Conservation (phyloP, 2,797 vertebrate genomes). For the Fundulus diaphanus region DNA sequence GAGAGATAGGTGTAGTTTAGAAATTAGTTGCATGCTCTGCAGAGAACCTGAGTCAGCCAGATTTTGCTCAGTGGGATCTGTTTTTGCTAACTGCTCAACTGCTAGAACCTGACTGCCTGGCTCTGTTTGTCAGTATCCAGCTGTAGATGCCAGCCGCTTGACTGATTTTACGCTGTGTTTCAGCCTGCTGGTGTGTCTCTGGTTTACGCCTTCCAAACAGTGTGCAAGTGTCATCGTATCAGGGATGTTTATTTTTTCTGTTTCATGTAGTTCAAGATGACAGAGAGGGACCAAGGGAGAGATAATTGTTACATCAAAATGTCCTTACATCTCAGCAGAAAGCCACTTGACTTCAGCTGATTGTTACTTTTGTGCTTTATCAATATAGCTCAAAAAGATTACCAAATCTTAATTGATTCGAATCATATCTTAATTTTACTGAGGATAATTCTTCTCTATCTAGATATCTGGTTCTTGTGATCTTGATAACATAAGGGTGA, state of each 20-base stretch:
- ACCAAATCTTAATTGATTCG: slow-evolving; percentile 23
- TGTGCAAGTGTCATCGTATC: slow-evolving; percentile 60
- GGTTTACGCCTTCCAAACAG: slow-evolving; percentile 43
- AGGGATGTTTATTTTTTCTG: slow-evolving; percentile 45
- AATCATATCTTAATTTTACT: slow-evolving; percentile 43
- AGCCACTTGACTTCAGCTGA: slow-evolving; percentile 13
- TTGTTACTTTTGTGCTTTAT: slow-evolving; percentile 29
- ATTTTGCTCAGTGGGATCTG: slow-evolving; percentile 55
- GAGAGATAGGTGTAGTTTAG: slow-evolving; percentile 11
- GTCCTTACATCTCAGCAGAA: slow-evolving; percentile 35
- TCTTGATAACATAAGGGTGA: slow-evolving; percentile 57
- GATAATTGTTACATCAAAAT: slow-evolving; percentile 60
- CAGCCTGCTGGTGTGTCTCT: slow-evolving; percentile 42
- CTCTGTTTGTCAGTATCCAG: slow-evolving; percentile 45
- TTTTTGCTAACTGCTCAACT: slow-evolving; percentile 61
- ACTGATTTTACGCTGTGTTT: slow-evolving; percentile 36
- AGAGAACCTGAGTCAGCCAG: slow-evolving; percentile 68
- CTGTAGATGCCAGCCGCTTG: slow-evolving; percentile 40
- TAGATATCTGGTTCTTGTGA: slow-evolving; percentile 51
- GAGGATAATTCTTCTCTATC: slow-evolving; percentile 50
- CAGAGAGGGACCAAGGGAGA: slow-evolving; percentile 50
- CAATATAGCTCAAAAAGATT: slow-evolving; percentile 29
- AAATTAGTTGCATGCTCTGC: slow-evolving; percentile 31
- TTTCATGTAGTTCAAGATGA: slow-evolving; percentile 51
- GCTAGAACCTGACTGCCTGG: slow-evolving; percentile 34